Percentiles rank a stretch among this genome's conserved stretches.
phyloP scores from a whole-genome alignment of 2,113 vertebrate genomes.

The Chaetura pelagica region DNA sequence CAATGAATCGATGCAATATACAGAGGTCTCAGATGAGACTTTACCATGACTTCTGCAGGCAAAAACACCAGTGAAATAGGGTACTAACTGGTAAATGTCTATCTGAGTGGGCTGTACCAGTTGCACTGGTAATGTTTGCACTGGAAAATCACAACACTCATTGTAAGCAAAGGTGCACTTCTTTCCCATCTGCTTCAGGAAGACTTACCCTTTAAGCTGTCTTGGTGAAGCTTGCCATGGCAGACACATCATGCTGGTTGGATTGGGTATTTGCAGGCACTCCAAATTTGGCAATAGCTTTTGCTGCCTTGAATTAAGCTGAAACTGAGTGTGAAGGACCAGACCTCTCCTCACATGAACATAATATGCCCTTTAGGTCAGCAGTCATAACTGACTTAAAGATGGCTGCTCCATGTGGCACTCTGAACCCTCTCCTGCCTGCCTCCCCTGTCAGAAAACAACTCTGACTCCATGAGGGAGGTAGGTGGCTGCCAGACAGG shows the following conservation, averaged over 20 bases:
- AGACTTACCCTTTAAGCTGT: not conserved
- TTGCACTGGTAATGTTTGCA: not conserved
- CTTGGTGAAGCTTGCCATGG: not conserved
- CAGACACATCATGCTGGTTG: not conserved
- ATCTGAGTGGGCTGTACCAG: not conserved
- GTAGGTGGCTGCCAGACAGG: too few relatives aligned
- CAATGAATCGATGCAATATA: not conserved
- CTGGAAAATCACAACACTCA: not conserved
- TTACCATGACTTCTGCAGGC: not conserved
- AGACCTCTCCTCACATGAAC: too few relatives aligned
- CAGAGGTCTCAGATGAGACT: not conserved
- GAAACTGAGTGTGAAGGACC: not conserved
- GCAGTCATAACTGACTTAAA: too few relatives aligned
- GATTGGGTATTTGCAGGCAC: not conserved
- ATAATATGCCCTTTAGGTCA: too few relatives aligned
- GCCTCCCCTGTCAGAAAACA: too few relatives aligned
- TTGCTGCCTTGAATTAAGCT: not conserved
- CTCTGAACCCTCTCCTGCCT: too few relatives aligned
- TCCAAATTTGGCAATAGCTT: not conserved
- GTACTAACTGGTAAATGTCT: not conserved
- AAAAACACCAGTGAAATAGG: not conserved
- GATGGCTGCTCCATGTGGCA: too few relatives aligned
- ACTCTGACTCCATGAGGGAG: too few relatives aligned
- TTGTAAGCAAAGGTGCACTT: not conserved
- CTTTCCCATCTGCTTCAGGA: not conserved